A percentile compares a stretch with the other conserved stretches of the same genome.
These are phyloP conservation scores for Oceanodroma tethys DNA, from an alignment of 2,113 vertebrate genomes.

Conservation along the genomic window DNA sequence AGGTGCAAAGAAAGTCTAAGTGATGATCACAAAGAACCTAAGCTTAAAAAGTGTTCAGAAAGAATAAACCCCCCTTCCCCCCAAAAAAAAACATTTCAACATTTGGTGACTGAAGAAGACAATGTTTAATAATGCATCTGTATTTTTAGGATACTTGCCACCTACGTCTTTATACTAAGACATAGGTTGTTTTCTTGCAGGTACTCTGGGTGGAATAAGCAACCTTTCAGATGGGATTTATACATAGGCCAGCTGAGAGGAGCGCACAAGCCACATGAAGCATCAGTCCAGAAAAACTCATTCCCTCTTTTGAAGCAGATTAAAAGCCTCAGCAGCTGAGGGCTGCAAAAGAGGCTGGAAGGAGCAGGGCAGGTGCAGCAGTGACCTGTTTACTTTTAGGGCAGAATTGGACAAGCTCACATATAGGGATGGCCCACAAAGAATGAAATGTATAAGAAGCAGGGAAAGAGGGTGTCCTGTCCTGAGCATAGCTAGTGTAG, in stretches of 20 bases:
- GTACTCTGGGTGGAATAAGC: not conserved
- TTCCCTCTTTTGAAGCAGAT: not conserved
- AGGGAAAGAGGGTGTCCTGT: not conserved
- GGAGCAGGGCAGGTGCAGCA: not conserved
- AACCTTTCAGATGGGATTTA: not conserved
- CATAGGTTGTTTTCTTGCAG: not conserved
- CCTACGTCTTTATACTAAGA: not conserved
- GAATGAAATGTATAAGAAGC: not conserved
- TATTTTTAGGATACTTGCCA: not conserved
- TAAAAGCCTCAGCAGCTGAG: not conserved
- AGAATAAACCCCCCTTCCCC: not conserved
- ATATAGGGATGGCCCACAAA: not conserved
- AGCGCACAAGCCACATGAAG: not conserved
- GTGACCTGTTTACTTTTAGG: not conserved
- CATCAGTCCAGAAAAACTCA: not conserved
- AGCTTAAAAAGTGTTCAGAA: not conserved
- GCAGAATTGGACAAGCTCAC: not conserved
- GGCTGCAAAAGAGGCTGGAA: not conserved
- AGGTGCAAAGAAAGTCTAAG: not conserved
- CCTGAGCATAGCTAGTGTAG: not conserved
- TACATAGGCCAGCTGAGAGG: not conserved
- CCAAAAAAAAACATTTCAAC: not conserved
- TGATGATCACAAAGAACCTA: not conserved
- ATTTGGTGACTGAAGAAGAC: not conserved
- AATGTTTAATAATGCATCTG: not conserved